Base-by-base conservation (phyloP, 1,140 invertebrate species). In the Drosophila tristis region DNA sequence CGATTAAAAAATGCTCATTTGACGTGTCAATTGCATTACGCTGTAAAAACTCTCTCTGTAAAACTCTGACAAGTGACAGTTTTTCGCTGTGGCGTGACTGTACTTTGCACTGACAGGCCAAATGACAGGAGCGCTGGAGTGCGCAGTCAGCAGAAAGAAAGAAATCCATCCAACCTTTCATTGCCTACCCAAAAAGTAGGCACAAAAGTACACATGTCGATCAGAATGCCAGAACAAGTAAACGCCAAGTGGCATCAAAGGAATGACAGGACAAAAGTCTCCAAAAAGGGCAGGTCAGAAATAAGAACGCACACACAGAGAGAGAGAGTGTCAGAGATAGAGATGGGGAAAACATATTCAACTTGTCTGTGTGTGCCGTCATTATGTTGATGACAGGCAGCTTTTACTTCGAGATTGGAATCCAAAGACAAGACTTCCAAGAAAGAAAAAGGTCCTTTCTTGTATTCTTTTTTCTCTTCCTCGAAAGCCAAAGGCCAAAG, bases 331-430 rank as follows among this genome's bases (percentile, higher is more conserved):
- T 20, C 20, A 20, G 1, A 20, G 20, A 20, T 20, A 2, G 20
- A 20, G 20, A 20, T 20, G 20, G 20, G 20, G 39, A 57, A 59
- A 74, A 54, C 71, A 60, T 60, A 66, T 75, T 75, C 48, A 75
- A 67, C 44, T 47, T 76, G 73, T 75, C 42, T 58, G 70, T 48
- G 39, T 65, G 70, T 43, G 39, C 49, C 50, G 62, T 75, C 60
- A 65, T 74, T 66, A 74, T 76, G 62, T 60, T 76, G 73, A 76
- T 76, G 73, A 76, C 73, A 76, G 49, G 54, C 73, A 67, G 26
- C 45, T 66, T 55, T 67, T 74, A 45, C 48, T 44, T 50, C 16
- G 9, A 35, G 31, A 35, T 35, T 35, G 31, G 31, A 35, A 11
- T 35, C 31, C 9, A 35, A 35, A 35, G 31, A 35, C 31, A 35